phyloP scores from a whole-genome alignment of 2,888 invertebrate genomes.

The Callinectes sapidus region DNA sequence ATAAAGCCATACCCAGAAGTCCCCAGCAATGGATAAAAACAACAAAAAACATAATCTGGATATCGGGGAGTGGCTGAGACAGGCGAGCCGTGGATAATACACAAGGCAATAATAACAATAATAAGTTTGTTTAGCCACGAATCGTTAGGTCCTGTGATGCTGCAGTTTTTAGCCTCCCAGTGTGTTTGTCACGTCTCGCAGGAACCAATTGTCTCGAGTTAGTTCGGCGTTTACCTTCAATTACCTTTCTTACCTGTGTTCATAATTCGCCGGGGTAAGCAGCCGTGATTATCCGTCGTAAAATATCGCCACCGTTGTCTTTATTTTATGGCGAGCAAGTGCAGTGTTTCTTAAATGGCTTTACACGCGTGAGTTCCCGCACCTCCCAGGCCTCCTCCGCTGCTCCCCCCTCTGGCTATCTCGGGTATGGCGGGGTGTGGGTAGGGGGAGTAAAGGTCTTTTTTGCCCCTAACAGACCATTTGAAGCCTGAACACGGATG shows the following conservation, averaged over 20 bases:
- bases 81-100: neutral
- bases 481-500: neutral
- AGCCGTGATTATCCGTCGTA: neutral
- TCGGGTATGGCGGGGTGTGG: neutral
- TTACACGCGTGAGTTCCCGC: neutral
- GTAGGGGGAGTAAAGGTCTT: neutral
- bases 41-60: neutral
- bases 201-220: neutral
- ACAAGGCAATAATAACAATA: neutral
- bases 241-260: neutral
- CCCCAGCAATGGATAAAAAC: neutral
- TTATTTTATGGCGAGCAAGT: neutral
- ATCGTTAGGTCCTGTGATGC: neutral
- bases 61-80: neutral
- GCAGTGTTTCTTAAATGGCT: neutral
- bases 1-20: neutral
- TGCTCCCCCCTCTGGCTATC: neutral
- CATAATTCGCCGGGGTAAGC: neutral
- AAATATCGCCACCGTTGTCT: neutral
- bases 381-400: neutral
- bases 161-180: neutral
- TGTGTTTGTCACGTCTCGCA: conserved; percentile 11
- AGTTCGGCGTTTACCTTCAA: neutral
- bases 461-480: neutral
- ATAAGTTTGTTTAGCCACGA: conserved; percentile 1